Base-by-base conservation (phyloP, 2,888 invertebrate genomes). In the Megalurothrips usitatus region DNA sequence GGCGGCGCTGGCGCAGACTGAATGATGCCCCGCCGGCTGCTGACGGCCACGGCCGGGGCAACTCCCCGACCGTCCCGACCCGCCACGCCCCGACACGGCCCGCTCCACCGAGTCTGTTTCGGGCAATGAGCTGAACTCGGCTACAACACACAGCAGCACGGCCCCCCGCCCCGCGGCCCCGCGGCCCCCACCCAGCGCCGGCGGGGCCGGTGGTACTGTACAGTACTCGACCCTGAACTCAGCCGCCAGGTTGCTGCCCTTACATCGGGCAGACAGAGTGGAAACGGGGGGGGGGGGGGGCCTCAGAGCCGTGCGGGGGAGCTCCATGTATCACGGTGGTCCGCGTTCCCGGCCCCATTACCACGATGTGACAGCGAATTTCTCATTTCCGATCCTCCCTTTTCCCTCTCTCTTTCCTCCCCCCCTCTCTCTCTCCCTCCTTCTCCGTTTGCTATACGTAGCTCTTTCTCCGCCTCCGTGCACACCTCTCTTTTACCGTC, bases 361-460 rank as follows among this genome's bases (percentile, higher is more conserved):
- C 68, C 23, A 12, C 68, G 68, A 0, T 58, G 58, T 58, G 58
- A 75, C 68, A 75, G 26, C 68, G 68, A 23, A 75, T 75, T 75
- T 75, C 68, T 75, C 68, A 75, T 75, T 75, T 75, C 68, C 68
- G 68, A 75, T 26, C 68, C 68, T 26, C 12, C 68, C 26, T 17
- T 17, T 17, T 58, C 14, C 58, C 58, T 17, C 14, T n/a, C 11
- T 17, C 2, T 17, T 17, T 17, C 58, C 58, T 58, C 34, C 34
- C 6, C 14, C 58, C 58, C 58, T n/a, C 58, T 6, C 19, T 2
- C 52, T 1, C 52, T 2, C 52, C 1, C 52, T 52, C 52, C 17
- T 52, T 17, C 17, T 52, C 52, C 17, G 4, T 52, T 52, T 8
- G 52, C 14, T n/a, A 2, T 52, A 12, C 52, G 52, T 17, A 52